Evolutionary conservation across 2,888 invertebrate genomes (phyloP).

Genomic region (Acanthosepion lycidas): DNA sequence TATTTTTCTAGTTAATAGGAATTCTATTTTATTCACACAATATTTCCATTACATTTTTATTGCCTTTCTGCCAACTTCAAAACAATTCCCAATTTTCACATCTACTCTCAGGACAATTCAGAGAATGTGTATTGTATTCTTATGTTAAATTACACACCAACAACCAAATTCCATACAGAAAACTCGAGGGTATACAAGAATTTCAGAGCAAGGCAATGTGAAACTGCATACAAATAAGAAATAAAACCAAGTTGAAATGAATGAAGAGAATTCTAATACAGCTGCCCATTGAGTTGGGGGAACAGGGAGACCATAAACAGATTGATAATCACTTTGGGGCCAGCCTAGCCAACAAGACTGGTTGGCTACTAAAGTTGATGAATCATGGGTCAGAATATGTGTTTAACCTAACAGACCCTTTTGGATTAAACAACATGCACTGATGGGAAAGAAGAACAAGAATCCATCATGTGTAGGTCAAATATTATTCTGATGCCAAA

Average conservation of each 20-base stretch:
- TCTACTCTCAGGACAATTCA: not conserved
- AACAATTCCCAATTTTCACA: not conserved
- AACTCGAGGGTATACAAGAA: not conserved
- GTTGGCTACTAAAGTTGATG: constrained; percentile 33
- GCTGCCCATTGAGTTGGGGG: not conserved
- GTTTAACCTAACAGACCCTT: not conserved
- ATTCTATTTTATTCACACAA: not conserved
- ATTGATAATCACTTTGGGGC: constrained; percentile 33
- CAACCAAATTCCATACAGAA: constrained; percentile 8
- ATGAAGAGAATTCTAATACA: not conserved
- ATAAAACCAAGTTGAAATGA: not conserved
- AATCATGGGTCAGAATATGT: constrained; percentile 12
- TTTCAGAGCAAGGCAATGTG: not conserved
- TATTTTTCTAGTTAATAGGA: not conserved
- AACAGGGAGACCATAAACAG: not conserved
- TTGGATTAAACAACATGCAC: not conserved
- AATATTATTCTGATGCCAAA: not conserved
- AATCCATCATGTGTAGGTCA: not conserved
- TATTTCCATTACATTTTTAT: not conserved
- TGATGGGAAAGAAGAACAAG: not conserved
- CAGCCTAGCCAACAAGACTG: not conserved
- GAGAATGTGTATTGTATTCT: constrained; percentile 33
- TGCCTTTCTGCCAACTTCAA: not conserved
- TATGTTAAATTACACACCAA: not conserved
- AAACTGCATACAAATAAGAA: constrained; percentile 21